Conservation (phyloP, 1,140 invertebrate genomes). For the Gonioctena quinquepunctata region DNA sequence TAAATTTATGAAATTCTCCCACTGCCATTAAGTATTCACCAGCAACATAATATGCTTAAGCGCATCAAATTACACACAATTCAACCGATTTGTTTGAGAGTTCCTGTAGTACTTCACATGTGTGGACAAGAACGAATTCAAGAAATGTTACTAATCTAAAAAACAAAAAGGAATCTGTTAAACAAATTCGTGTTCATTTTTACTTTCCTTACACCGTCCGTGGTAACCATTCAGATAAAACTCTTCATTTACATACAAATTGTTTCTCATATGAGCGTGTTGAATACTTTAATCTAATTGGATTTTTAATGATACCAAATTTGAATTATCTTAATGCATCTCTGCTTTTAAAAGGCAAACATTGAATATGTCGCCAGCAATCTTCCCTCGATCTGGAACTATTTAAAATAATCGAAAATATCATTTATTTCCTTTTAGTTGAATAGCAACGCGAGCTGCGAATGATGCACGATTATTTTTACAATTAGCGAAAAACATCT, state of each 20-base stretch:
- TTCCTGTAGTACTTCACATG: too few species aligned
- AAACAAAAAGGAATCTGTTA: neutral
- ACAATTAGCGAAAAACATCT: too few species aligned
- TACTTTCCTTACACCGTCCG: neutral
- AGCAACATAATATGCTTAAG: too few species aligned
- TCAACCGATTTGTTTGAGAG: too few species aligned
- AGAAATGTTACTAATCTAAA: too few species aligned
- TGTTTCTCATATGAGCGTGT: neutral
- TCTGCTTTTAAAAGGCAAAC: neutral
- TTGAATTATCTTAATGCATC: slow-evolving; percentile 1
- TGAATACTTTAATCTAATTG: slow-evolving; percentile 8
- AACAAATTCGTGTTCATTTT: neutral
- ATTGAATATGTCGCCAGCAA: neutral
- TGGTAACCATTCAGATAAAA: neutral
- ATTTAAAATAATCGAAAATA: neutral
- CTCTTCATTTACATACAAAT: neutral
- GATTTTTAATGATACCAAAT: slow-evolving; percentile 2
- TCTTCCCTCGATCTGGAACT: neutral
- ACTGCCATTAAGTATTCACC: too few species aligned
- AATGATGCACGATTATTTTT: too few species aligned
- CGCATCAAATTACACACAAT: too few species aligned
- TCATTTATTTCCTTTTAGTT: neutral
- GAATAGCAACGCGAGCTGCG: too few species aligned
- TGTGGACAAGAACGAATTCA: too few species aligned
- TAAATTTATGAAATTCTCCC: too few species aligned